Evolutionary conservation across 2,888 invertebrate genomes (phyloP), one percentile per base, ranked within the genome.

Genomic region (Perdita meconis): DNA sequence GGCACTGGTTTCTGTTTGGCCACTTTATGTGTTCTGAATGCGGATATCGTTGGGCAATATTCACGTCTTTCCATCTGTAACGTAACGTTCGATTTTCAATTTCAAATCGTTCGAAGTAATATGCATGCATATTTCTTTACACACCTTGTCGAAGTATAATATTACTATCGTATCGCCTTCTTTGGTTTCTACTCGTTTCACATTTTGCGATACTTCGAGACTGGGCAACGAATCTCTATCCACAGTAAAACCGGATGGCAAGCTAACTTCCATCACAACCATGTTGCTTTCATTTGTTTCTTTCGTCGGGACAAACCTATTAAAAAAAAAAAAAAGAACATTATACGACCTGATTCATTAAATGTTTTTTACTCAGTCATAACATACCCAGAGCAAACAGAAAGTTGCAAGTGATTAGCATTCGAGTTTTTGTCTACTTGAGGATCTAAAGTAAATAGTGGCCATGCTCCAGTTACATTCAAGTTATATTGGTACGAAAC

Each of bases 181-280:
- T 88, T 94, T 95, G 0, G 95, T 95, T 91, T 96, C 96, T 5
- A 96, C 95, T 78, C 95, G 94, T 89, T 95, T 95, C 1, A 95
- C 94, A 80, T 94, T 93, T 84, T 94, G 93, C 0, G 94, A 94
- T 0, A 93, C 92, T 89, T 94, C 93, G 63, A 94, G 89, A 84
- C 93, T 94, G 3, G 95, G 96, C 36, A 97, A 93, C 0, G 95
- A 96, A 86, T 96, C 95, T 81, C 95, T 93, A 86, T 98, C 97
- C 0, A 97, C 96, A 0, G 96, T 95, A 90, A 96, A 98, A n/a
- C 98, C 98, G 0, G 98, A 98, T 0, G 98, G 98, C 72, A 98
- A 93, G 77, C 95, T 95, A 0, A 98, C 96, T 88, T 98, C 97
- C 94, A 98, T 96, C 0, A 98, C 96, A 12, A 97, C 97, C 95